Conservation (phyloP, 2,797 vertebrate genomes). For the Varecia variegata region DNA sequence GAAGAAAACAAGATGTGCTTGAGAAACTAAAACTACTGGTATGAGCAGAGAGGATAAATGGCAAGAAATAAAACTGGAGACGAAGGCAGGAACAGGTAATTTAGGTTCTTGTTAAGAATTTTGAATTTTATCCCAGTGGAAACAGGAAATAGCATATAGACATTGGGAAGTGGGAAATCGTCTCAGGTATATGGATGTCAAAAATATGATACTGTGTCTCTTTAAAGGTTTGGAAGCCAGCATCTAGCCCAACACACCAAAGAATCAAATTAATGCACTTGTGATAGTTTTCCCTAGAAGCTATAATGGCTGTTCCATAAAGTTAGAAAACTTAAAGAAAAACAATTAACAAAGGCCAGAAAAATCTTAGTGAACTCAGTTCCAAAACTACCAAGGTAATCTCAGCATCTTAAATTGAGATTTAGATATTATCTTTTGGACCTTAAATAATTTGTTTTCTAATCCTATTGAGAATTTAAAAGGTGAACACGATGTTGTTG, state of each 20-base stretch:
- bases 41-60: background rate
- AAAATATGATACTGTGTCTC: background rate
- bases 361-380: constrained; percentile 7
- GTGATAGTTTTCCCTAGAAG: constrained; percentile 11
- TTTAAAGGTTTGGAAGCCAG: constrained; percentile 20
- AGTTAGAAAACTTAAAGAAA: constrained; percentile 32
- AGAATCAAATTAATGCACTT: constrained; percentile 24
- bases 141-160: background rate
- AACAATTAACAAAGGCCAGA: background rate
- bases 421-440: background rate
- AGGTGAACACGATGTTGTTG: background rate
- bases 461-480: constrained; percentile 29
- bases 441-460: constrained; percentile 34
- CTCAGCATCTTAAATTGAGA: background rate
- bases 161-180: background rate
- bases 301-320: background rate
- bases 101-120: constrained; percentile 1
- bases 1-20: background rate
- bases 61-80: background rate
- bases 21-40: background rate
- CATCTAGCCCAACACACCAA: background rate
- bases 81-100: background rate
- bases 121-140: background rate
- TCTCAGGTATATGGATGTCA: background rate
- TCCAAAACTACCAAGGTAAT: constrained; percentile 20